A percentile compares a stretch with the other conserved stretches of the same genome.
These are phyloP conservation scores for Drosophila prolongata DNA, from an alignment of 2,888 invertebrate genomes.

Conservation along the genomic window DNA sequence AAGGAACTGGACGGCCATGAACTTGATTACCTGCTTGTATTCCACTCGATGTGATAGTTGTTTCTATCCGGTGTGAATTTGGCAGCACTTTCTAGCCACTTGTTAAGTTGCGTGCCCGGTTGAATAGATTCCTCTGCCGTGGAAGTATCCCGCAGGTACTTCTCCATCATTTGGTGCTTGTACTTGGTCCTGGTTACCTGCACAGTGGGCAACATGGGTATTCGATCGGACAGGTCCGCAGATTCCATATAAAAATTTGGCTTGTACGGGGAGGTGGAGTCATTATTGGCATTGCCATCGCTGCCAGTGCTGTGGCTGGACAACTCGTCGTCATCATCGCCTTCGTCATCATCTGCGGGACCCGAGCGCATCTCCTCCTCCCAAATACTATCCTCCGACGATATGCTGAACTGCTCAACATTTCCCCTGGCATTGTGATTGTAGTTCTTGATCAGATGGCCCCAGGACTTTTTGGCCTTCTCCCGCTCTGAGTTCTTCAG, in stretches of 20 bases:
- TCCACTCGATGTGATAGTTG: slow-evolving; percentile 90
- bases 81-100: slow-evolving; percentile 91
- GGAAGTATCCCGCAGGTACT: slow-evolving; percentile 85
- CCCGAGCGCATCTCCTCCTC: slow-evolving; percentile 85
- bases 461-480: slow-evolving; percentile 89
- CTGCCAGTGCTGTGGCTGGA: slow-evolving; percentile 70
- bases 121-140: slow-evolving; percentile 15
- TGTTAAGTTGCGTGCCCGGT: slow-evolving; percentile 87
- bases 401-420: slow-evolving; percentile 92
- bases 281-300: slow-evolving; percentile 63
- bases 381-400: slow-evolving; percentile 92
- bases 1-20: neutral
- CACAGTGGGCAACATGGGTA: slow-evolving; percentile 54
- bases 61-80: slow-evolving; percentile 90
- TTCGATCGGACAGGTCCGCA: slow-evolving; percentile 27
- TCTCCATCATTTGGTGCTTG: slow-evolving; percentile 87
- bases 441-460: slow-evolving; percentile 88
- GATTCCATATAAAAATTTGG: slow-evolving; percentile 68
- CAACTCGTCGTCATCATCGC: slow-evolving; percentile 57
- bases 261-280: slow-evolving; percentile 47
- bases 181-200: slow-evolving; percentile 84
- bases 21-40: slow-evolving; percentile 73
- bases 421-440: slow-evolving; percentile 91
- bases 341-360: slow-evolving; percentile 71
- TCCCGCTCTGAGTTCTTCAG: slow-evolving; percentile 90